Evolutionary conservation across 2,797 vertebrate genomes (phyloP).

Genomic region (Thunnus albacares): DNA sequence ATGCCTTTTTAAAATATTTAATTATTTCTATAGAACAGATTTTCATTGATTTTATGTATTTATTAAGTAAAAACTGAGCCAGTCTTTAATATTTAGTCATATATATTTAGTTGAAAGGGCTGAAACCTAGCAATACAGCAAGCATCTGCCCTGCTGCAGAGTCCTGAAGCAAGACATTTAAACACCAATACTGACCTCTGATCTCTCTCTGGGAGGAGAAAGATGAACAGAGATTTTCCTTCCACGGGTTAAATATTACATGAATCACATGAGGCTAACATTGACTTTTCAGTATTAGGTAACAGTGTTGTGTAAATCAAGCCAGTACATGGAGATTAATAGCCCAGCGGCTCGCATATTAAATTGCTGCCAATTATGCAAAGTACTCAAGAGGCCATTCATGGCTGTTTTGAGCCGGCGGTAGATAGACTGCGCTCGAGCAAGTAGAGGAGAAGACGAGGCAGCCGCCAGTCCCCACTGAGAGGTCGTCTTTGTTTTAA

Average conservation of each 20-base stretch:
- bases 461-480: not conserved
- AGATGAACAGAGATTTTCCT: conserved; percentile 16
- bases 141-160: conserved; percentile 17
- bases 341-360: conserved; percentile 64
- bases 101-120: not conserved
- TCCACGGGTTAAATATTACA: not conserved
- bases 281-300: conserved; percentile 45
- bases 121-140: not conserved
- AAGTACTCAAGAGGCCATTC: conserved; percentile 71
- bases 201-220: not conserved
- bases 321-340: conserved; percentile 63
- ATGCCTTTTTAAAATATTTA: not conserved
- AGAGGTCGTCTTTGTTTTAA: not conserved
- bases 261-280: conserved; percentile 33
- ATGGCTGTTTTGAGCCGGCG: conserved; percentile 54
- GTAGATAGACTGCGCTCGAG: conserved; percentile 27
- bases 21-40: too few relatives aligned
- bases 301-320: conserved; percentile 59
- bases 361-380: conserved; percentile 74
- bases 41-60: not conserved
- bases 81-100: not conserved
- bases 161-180: conserved; percentile 37
- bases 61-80: not conserved
- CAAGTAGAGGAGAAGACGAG: conserved; percentile 14
- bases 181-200: conserved; percentile 30